phyloP scores from a whole-genome alignment of 2,797 vertebrate genomes.

The Falco columbarius region DNA sequence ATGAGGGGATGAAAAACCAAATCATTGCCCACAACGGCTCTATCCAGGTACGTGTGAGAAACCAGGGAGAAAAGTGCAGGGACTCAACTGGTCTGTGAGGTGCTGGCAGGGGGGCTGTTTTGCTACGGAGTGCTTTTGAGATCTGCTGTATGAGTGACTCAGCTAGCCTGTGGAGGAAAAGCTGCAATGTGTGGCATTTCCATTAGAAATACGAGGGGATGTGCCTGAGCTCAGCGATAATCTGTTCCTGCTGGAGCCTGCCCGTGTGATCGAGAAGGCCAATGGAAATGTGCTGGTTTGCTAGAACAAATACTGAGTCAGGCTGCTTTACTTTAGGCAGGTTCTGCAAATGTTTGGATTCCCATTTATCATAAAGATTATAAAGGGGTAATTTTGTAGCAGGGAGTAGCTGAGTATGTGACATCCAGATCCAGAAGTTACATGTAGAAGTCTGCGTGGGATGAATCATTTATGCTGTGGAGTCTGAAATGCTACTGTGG shows the following conservation, averaged over 20 bases:
- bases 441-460: neutral
- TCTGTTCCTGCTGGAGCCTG: neutral
- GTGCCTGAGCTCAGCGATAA: neutral
- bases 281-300: neutral
- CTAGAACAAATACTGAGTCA: neutral
- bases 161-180: neutral
- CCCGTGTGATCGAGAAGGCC: neutral
- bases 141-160: neutral
- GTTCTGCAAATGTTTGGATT: fast-evolving
- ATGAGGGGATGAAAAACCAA: slow-evolving; percentile 97
- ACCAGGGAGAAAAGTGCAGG: fast-evolving
- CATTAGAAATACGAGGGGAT: neutral
- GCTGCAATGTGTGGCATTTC: fast-evolving
- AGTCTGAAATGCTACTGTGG: neutral
- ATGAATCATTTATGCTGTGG: neutral
- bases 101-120: neutral
- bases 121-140: too few relatives aligned
- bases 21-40: slow-evolving; percentile 94
- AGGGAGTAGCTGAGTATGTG: neutral
- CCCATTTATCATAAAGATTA: fast-evolving
- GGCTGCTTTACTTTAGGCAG: neutral
- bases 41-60: slow-evolving; percentile 84
- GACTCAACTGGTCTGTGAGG: fast-evolving
- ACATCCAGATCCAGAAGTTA: neutral
- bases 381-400: fast-evolving